phyloP scores from a whole-genome alignment of 2,888 invertebrate species.

The Parasteatoda lunata region DNA sequence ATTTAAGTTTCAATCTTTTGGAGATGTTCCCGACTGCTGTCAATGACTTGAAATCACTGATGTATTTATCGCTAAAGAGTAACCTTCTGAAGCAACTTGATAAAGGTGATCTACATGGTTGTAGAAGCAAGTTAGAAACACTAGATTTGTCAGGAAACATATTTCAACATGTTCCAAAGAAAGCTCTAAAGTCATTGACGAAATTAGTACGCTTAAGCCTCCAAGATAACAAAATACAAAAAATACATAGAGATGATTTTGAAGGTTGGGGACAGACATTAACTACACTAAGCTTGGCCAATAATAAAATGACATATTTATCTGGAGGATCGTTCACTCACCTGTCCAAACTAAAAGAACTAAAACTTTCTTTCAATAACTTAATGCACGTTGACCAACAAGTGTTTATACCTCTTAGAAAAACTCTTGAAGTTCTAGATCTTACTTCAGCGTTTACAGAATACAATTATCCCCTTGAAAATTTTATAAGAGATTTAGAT shows the following conservation, averaged over 20 bases:
- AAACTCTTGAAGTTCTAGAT: slow-evolving; percentile 86
- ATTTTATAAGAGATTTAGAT: slow-evolving; percentile 42
- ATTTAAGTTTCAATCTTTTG: slow-evolving; percentile 79
- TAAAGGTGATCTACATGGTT: slow-evolving; percentile 80
- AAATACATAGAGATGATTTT: slow-evolving; percentile 80
- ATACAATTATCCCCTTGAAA: slow-evolving; percentile 59
- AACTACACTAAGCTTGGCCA: slow-evolving; percentile 91
- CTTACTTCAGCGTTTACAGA: slow-evolving; percentile 82
- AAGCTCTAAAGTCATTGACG: slow-evolving; percentile 54
- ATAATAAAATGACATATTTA: slow-evolving; percentile 89
- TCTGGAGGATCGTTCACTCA: slow-evolving; percentile 87
- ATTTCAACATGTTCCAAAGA: slow-evolving; percentile 68
- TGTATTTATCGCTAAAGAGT: slow-evolving; percentile 83
- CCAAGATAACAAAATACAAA: slow-evolving; percentile 69
- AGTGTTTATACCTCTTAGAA: slow-evolving; percentile 71
- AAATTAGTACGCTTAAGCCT: slow-evolving; percentile 69
- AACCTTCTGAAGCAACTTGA: slow-evolving; percentile 84
- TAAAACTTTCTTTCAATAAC: slow-evolving; percentile 73
- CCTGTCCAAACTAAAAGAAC: slow-evolving; percentile 77
- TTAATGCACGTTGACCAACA: slow-evolving; percentile 64
- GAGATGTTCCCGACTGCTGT: slow-evolving; percentile 77
- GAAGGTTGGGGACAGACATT: slow-evolving; percentile 86
- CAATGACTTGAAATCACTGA: slow-evolving; percentile 42
- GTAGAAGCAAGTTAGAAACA: slow-evolving; percentile 58
- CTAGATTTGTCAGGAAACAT: slow-evolving; percentile 70